Base-by-base conservation (phyloP, 2,113 vertebrate species). In the Zosterops borbonicus region DNA sequence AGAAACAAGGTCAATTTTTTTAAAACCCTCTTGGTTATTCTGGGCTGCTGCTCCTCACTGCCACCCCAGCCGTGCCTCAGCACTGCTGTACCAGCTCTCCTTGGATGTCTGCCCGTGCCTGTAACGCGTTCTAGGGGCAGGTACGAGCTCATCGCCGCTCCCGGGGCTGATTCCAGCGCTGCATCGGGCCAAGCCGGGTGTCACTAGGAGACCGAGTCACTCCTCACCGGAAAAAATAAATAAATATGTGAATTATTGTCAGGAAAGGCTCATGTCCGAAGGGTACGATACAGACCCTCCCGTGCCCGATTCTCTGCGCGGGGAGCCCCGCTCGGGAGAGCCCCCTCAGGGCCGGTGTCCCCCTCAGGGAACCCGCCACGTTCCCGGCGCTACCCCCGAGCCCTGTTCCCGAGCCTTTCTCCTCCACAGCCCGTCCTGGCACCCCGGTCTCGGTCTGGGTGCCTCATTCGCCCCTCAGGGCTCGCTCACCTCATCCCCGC, bases 171-270 rank as follows among this genome's bases (percentile, higher is more conserved):
- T 53, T 27, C n/a, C 76, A 71, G 87, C 53, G 3, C 39, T 9
- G 58, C 73, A 11, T 39, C 37, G 37, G 37, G 10, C 37, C 37
- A 39, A 15, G 28, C 37, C 2, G 28, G 9, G 3, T 2, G 47
- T 13, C 29, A 2, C 59, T 2, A 53, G n/a, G 15, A 29, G 22
- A 37, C 68, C 20, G 14, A 35, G 42, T 9, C 42, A 8, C 15
- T 3, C 41, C 64, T 39, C 64, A 4, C 1, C 0, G 31, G 44
- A 27, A 21, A 19, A 47, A 55, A 58, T 12, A 44, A 82, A 81
- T 4, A 59, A 50, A 42, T 0, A 10, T 1, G 42, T 2, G 17
- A 33, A 17, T 5, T 19, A 19, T 1, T 20, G 28, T 4, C 12
- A 25, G 52, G 23, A 24, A 29, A 46, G 35, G 21, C 17, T 69